phyloP scores from a whole-genome alignment of 2,113 vertebrate species.

The Garra rufa region DNA sequence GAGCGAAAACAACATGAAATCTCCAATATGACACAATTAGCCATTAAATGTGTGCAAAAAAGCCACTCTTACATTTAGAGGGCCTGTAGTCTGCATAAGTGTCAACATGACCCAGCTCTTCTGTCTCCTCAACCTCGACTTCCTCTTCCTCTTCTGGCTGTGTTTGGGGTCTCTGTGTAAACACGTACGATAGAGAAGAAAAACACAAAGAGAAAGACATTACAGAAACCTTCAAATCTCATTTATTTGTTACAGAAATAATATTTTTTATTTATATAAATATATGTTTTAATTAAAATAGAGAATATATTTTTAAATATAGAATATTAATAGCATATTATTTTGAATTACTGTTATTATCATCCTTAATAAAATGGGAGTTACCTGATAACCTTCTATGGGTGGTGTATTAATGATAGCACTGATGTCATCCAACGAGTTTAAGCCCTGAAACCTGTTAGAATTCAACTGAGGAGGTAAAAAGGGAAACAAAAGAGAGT shows the following conservation, averaged over 20 bases:
- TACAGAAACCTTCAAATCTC: neutral
- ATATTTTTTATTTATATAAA: neutral
- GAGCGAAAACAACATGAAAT: neutral
- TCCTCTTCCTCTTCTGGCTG: slow-evolving; percentile 91
- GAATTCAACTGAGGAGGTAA: slow-evolving; percentile 82
- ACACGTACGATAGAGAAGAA: slow-evolving; percentile 23
- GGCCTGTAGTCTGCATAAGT: slow-evolving; percentile 95
- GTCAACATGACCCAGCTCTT: slow-evolving; percentile 94
- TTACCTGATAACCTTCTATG: slow-evolving; percentile 88
- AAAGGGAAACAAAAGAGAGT: slow-evolving; percentile 59
- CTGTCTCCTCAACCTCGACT: slow-evolving; percentile 89
- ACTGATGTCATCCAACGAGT: slow-evolving; percentile 81
- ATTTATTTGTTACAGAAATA: neutral
- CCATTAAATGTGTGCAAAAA: neutral
- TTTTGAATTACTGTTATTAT: neutral
- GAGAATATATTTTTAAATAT: too few species aligned
- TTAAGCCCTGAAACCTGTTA: slow-evolving; percentile 79
- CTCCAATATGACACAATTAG: neutral
- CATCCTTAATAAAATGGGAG: slow-evolving; percentile 10
- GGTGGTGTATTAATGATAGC: slow-evolving; percentile 85
- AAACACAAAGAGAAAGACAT: slow-evolving; percentile 19
- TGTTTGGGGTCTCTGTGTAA: slow-evolving; percentile 73
- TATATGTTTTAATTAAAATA: neutral
- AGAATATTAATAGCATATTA: too few species aligned
- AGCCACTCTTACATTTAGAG: slow-evolving; percentile 86